Evolutionary conservation across 2,888 invertebrate species (phyloP).

Genomic region (Meta bourneti): DNA sequence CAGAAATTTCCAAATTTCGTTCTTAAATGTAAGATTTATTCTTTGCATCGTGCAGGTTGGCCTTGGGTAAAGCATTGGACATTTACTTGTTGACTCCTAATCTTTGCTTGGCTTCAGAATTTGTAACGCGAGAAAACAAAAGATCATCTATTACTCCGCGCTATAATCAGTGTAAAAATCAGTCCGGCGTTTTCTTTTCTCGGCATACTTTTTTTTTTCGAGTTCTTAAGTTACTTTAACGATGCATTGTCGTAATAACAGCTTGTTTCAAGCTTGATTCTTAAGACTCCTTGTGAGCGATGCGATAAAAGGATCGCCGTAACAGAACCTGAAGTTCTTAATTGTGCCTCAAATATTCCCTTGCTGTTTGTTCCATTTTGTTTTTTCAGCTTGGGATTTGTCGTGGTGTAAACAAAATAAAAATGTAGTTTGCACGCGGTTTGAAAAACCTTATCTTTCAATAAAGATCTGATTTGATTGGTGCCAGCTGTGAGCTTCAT

Average conservation of each 20-base stretch:
- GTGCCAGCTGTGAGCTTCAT: too few relatives aligned
- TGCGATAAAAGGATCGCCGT: background rate
- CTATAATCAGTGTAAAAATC: background rate
- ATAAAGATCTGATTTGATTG: too few relatives aligned
- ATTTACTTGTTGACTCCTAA: background rate
- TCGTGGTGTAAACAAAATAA: too few relatives aligned
- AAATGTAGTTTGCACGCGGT: too few relatives aligned
- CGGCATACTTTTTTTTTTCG: background rate
- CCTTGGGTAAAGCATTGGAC: too few relatives aligned
- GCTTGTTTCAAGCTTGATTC: background rate
- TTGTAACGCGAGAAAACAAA: background rate
- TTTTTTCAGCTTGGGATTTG: background rate
- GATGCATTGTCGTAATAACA: background rate
- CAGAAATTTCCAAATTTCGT: too few relatives aligned
- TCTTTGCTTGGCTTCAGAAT: background rate
- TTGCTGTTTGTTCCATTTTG: background rate
- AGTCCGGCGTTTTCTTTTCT: background rate
- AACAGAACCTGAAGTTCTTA: background rate
- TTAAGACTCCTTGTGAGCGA: background rate
- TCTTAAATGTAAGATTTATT: too few relatives aligned
- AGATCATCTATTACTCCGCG: background rate
- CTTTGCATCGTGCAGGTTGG: too few relatives aligned
- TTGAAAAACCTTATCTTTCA: too few relatives aligned
- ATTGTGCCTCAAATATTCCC: background rate
- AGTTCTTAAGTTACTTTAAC: background rate